Conservation (phyloP, 2,797 vertebrate species). For the Bovichtus diacanthus region DNA sequence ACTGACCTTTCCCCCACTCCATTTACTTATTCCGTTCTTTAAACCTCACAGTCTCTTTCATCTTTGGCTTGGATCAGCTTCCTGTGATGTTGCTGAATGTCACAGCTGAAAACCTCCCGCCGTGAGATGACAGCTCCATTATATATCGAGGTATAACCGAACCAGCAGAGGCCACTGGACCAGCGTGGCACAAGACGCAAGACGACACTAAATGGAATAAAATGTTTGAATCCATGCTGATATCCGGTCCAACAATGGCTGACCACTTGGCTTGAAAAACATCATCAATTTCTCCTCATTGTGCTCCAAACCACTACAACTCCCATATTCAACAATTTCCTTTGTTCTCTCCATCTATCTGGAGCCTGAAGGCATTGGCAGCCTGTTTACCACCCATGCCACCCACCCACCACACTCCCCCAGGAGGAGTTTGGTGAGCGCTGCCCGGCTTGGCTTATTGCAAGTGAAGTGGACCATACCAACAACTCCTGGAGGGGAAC, state of each 20-base stretch:
- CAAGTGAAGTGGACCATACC: conserved; percentile 67
- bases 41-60: conserved; percentile 51
- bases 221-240: conserved; percentile 15
- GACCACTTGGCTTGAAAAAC: conserved; percentile 28
- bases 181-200: not conserved
- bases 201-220: conserved; percentile 3
- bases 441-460: conserved; percentile 43
- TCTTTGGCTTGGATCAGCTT: conserved; percentile 55
- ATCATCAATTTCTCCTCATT: conserved; percentile 34
- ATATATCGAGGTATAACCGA: conserved; percentile 39
- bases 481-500: conserved; percentile 62
- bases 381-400: conserved; percentile 58
- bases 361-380: conserved; percentile 57
- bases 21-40: conserved; percentile 38
- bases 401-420: conserved; percentile 33
- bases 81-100: conserved; percentile 58
- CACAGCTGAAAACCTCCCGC: conserved; percentile 42
- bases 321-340: conserved; percentile 48
- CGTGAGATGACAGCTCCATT: conserved; percentile 37
- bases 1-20: conserved; percentile 37
- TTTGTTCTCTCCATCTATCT: conserved; percentile 65
- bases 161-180: conserved; percentile 13
- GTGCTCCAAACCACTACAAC: not conserved
- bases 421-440: conserved; percentile 48
- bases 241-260: conserved; percentile 8